phyloP scores from a whole-genome alignment of 2,113 vertebrate genomes.

The Chrysochloris asiatica region DNA sequence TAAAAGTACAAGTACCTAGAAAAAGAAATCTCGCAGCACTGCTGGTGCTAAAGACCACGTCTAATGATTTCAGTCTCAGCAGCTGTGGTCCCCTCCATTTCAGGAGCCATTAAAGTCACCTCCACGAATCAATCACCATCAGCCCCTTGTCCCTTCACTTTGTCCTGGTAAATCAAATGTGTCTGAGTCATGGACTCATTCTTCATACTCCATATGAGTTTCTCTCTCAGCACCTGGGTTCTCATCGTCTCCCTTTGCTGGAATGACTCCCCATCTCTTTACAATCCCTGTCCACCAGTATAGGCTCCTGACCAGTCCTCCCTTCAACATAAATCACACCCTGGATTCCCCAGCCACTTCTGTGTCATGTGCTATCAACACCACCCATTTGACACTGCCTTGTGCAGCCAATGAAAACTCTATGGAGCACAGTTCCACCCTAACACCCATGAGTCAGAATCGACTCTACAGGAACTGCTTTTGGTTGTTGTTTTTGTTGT shows the following conservation, averaged over 20 bases:
- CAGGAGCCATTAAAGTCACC: background rate
- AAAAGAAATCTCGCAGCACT: background rate
- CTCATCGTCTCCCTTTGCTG: background rate
- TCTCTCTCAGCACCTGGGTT: background rate
- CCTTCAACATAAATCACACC: background rate
- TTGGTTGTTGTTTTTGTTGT: no score
- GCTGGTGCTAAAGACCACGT: background rate
- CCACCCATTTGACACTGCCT: background rate
- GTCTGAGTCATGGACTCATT: background rate
- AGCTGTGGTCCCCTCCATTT: background rate
- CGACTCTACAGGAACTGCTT: background rate
- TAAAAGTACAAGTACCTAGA: background rate
- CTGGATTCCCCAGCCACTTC: background rate
- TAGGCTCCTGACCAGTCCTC: background rate
- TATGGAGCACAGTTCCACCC: background rate
- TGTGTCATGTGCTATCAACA: background rate
- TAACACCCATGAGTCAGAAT: background rate
- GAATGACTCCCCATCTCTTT: background rate
- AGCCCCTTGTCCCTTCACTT: background rate
- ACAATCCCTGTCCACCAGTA: background rate
- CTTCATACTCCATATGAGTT: background rate
- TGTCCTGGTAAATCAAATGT: background rate
- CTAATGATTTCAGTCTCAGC: background rate
- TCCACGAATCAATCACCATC: background rate
- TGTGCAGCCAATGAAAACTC: background rate